phyloP scores from a whole-genome alignment of 2,113 vertebrate species.

The Cephalopterus ornatus region DNA sequence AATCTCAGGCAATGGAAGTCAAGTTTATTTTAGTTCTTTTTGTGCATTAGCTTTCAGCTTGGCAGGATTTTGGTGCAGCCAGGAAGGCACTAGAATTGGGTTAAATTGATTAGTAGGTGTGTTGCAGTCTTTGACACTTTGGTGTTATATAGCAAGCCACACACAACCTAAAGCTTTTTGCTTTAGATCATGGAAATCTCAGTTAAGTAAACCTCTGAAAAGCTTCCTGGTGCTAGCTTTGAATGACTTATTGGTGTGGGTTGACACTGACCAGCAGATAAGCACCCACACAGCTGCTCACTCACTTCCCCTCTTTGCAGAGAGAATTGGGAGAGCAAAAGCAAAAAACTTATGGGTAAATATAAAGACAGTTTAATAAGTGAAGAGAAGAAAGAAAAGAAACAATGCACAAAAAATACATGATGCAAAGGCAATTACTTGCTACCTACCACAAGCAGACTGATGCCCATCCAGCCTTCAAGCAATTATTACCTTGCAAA shows the following conservation, averaged over 20 bases:
- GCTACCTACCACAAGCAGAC: neutral
- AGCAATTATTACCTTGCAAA: neutral
- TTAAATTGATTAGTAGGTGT: neutral
- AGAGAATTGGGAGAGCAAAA: neutral
- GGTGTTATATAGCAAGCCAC: neutral
- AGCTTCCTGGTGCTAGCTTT: neutral
- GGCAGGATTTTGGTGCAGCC: neutral
- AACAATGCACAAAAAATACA: too few species aligned
- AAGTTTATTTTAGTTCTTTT: neutral
- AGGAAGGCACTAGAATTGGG: neutral
- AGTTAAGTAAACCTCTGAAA: neutral
- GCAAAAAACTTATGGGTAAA: neutral
- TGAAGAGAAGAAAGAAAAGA: neutral
- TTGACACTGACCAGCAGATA: neutral
- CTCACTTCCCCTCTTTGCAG: neutral
- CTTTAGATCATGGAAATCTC: neutral
- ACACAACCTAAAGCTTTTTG: neutral
- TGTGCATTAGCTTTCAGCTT: neutral
- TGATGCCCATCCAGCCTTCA: neutral
- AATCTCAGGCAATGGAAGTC: neutral
- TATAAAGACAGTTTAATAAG: neutral
- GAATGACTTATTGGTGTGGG: neutral
- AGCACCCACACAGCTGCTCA: neutral
- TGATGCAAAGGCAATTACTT: neutral
- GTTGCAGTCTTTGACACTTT: neutral